Evolutionary conservation across 2,113 vertebrate species (phyloP), one percentile per base, ranked within the genome.

Genomic region (Poeciliopsis turrubarensis): DNA sequence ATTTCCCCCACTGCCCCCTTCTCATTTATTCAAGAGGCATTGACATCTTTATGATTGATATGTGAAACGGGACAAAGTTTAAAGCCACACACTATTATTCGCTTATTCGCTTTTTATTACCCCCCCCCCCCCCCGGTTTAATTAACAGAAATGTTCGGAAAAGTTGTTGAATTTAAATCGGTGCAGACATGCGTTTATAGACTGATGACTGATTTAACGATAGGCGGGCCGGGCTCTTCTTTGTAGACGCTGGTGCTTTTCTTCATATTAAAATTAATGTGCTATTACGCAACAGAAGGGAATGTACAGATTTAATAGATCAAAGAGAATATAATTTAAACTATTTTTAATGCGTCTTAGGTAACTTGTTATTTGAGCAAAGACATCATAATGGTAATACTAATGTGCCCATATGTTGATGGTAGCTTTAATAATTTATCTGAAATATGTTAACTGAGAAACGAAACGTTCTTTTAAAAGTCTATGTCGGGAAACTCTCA

Each of bases 181-280:
- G 44, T 2, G 44, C 17, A 19, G 5, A 41, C 60, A 54, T 61
- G 74, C 30, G 87, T 90, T 85, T 87, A 90, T 86, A 86, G 82
- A 68, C 84, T 82, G 88, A 67, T 92, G 89, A 91, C 8, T 15
- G 4, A 68, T 83, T 34, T 81, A 73, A 60, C 37, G 34, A 51
- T 37, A 83, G 70, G 71, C 75, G 68, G 77, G 73, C 73, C 32
- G 17, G 39, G 47, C 54, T 77, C 57, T 82, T 68, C 27, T 84
- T 78, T 70, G 70, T 19, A 80, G 73, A 30, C 66, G 77, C 61
- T 73, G 7, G 82, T 72, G 78, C 70, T 70, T 72, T 74, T 73
- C 67, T 39, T 60, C 37, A 30, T 70, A 77, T 63, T 61, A 51
- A 57, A 67, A 69, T 65, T 39, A 34, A 26, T 22, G 19, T 54